A percentile compares a stretch with the other conserved stretches of the same genome.
Conservation (phyloP, 2,888 invertebrate genomes). For the Ecliptopera silaceata region DNA sequence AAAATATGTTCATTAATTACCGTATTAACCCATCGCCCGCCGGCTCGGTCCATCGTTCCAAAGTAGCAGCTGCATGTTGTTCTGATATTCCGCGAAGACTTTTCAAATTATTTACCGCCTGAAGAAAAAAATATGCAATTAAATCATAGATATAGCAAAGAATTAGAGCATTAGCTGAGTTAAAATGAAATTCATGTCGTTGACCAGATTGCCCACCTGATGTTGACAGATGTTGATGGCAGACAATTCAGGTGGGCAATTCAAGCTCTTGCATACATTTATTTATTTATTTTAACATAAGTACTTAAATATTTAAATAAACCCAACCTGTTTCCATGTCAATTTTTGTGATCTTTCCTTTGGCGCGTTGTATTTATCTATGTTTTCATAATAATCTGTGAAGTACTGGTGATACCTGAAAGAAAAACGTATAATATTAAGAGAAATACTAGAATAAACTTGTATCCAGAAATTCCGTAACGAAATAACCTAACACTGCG, state of each 20-base stretch:
- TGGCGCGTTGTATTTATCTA: slow-evolving; percentile 51
- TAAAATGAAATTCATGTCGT: too few relatives aligned
- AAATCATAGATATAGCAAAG: too few relatives aligned
- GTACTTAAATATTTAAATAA: not conserved
- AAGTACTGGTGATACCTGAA: slow-evolving; percentile 66
- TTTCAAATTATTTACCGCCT: slow-evolving; percentile 71
- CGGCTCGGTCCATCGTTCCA: slow-evolving; percentile 72
- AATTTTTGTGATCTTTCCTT: slow-evolving; percentile 50
- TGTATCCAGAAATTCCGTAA: too few relatives aligned
- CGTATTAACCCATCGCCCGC: slow-evolving; percentile 70
- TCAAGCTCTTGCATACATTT: too few relatives aligned
- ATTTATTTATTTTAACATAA: too few relatives aligned
- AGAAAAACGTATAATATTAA: not conserved
- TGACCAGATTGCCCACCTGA: too few relatives aligned
- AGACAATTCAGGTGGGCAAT: too few relatives aligned
- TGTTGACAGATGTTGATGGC: too few relatives aligned
- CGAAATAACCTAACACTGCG: too few relatives aligned
- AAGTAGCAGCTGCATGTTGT: slow-evolving; percentile 64
- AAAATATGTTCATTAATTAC: too few relatives aligned
- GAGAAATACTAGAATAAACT: too few relatives aligned
- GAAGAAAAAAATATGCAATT: slow-evolving; percentile 20
- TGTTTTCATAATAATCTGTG: slow-evolving; percentile 59
- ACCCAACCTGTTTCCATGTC: slow-evolving; percentile 56
- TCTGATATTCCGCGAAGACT: slow-evolving; percentile 33
- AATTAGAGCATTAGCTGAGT: too few relatives aligned